Base-by-base conservation (phyloP, 2,113 vertebrate species). In the Alexandromys fortis region DNA sequence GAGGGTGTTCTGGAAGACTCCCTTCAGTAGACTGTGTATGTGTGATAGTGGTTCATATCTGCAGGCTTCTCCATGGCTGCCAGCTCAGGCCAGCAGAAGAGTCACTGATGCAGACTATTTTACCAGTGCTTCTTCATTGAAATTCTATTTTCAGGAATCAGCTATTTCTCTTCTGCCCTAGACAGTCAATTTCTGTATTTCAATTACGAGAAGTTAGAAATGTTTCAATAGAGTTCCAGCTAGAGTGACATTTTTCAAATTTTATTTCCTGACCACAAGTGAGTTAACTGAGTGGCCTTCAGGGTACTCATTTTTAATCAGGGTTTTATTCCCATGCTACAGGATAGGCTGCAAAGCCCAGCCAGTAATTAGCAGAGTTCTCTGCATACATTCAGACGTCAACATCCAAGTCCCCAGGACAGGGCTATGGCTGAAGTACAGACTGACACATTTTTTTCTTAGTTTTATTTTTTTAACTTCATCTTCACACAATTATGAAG, bases 301-400 rank as follows among this genome's bases (percentile, higher is more conserved):
- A 10, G 85, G 76, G 86, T 6, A 21, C 28, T 47, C 22, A 21
- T 49, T 90, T 96, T 73, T 30, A 97, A 94, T 96, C 94, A 90
- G 75, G 30, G 26, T 24, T 94, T 89, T 45, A 12, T 61, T 11
- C 35, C 12, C 4, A 21, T 68, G 70, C 92, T 96, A 33, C 5
- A 38, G 95, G 95, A 42, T 17, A 73, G 67, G 47, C 86, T 85
- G 91, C 94, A 94, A 81, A 75, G 79, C 78, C 81, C 47, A 78
- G 70, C 35, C 91, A 68, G 72, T 96, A 92, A 94, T 97, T 91
- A 94, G 87, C 30, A 30, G 8, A 4, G 52, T 42, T 78, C 61
- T 63, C 6, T 17, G 6, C 28, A 73, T 26, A 47, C 35, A 17
- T 58, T 76, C 21, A 28, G 75, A 49, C 73, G 61, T n/a, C 92